Evolutionary conservation across 2,888 invertebrate genomes (phyloP).

Genomic region (Strigamia maritima): DNA sequence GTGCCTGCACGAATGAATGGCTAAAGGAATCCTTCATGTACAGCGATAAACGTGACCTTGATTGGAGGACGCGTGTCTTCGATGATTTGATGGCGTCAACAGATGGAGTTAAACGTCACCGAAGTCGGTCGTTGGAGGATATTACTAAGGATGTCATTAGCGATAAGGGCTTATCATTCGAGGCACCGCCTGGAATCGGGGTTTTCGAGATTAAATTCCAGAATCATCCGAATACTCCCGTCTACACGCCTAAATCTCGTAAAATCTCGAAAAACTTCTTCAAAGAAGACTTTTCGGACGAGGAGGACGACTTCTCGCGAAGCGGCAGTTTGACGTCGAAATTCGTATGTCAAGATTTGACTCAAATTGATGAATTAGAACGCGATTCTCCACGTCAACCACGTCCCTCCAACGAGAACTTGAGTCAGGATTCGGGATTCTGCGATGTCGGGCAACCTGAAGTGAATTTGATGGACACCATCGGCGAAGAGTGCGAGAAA

Average conservation of each 20-base stretch:
- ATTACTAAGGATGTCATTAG: background rate
- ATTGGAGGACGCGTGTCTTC: background rate
- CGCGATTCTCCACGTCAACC: background rate
- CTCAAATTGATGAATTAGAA: background rate
- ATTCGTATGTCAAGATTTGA: background rate
- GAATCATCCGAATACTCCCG: background rate
- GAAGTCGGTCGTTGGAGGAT: slow-evolving; percentile 10
- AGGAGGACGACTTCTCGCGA: background rate
- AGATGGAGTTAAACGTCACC: background rate
- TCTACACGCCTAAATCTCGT: background rate
- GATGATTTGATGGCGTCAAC: slow-evolving; percentile 11
- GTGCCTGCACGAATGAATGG: background rate
- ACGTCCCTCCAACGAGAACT: slow-evolving; percentile 68
- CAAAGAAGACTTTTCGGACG: background rate
- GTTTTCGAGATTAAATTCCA: background rate
- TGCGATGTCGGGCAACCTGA: slow-evolving; percentile 56
- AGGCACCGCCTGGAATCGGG: background rate
- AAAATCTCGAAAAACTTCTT: background rate
- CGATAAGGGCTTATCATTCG: background rate
- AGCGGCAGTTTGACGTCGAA: background rate
- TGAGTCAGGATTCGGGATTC: slow-evolving; percentile 77
- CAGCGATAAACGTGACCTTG: background rate
- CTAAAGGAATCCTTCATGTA: background rate
- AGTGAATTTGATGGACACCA: slow-evolving; percentile 26
- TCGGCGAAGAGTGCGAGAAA: slow-evolving; percentile 39